Evolutionary conservation across 23 tunicate species (phyloP), one percentile per base, ranked within the genome.

Genomic region (Phallusia fumigata): DNA sequence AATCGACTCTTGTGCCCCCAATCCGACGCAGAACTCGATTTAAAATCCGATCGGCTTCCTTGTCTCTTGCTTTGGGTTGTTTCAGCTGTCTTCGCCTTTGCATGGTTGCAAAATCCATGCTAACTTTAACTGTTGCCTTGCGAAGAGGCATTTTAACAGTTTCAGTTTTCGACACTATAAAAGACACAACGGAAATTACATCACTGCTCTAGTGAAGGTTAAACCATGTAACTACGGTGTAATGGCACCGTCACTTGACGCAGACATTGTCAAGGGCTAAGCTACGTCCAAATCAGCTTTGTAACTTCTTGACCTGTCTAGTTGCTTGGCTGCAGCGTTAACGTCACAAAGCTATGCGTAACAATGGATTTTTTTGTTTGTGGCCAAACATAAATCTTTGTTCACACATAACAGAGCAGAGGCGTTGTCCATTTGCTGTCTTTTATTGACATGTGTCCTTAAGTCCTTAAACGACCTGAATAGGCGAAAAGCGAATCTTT

Each of bases 21-120:
- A 69, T 82, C n/a, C 86, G 73, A 33, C 35, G 34, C 35, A 93
- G 32, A 52, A 93, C 87, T 35, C 76, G 64, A 0, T 49, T 81
- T 52, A 93, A 72, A 31, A 93, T 76, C 52, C 92, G 50, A 32
- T 84, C 77, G 44, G 97, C 97, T 81, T 93, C 97, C 32, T 82
- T 84, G 30, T 88, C 88, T 53, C 92, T 75, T 19, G 87, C 78
- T 35, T 77, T 72, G n/a, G 89, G 84, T 2, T 82, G 31, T 80
- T 88, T 93, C 35, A 93, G 79, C 34, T 81, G 77, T 77, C 97
- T 65, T 11, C 97, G 74, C 0, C 92, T 36, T 50, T 93, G 97
- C 18, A 81, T 64, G 0, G 92, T 85, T 13, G 97, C 92, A 58
- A 79, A 93, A 64, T 84, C 89, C 28, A 88, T 78, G 31, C 77